Conservation (phyloP, 2,797 vertebrate genomes). For the Distichodus sexfasciatus region DNA sequence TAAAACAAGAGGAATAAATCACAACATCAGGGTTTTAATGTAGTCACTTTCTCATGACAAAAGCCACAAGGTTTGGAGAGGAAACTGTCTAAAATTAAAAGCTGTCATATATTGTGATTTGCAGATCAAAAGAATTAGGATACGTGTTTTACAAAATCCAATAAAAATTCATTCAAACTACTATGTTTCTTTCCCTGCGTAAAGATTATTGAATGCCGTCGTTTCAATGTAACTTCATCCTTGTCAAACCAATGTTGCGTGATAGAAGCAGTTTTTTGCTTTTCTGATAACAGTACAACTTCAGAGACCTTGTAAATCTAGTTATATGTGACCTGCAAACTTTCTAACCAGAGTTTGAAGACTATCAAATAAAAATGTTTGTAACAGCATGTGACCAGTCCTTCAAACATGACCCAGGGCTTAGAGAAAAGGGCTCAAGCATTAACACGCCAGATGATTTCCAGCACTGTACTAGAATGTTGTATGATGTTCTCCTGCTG, state of each 20-base stretch:
- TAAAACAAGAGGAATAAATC: constrained; percentile 59
- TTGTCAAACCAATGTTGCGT: not conserved
- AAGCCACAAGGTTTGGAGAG: not conserved
- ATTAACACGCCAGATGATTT: too few relatives aligned
- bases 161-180: not conserved
- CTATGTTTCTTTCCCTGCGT: too few relatives aligned
- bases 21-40: constrained; percentile 34
- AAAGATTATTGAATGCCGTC: not conserved
- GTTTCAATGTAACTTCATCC: not conserved
- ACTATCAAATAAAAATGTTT: too few relatives aligned
- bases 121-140: not conserved
- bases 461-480: too few relatives aligned
- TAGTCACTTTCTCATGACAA: constrained; percentile 21
- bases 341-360: too few relatives aligned
- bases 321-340: too few relatives aligned
- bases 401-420: too few relatives aligned
- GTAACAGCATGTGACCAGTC: too few relatives aligned
- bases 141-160: not conserved
- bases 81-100: not conserved
- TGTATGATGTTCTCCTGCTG: too few relatives aligned
- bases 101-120: not conserved
- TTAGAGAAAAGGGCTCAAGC: too few relatives aligned
- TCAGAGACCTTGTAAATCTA: too few relatives aligned
- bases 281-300: too few relatives aligned
- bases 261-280: not conserved